Conservation (phyloP, 1,140 invertebrate genomes). For the Phymastichus coffea region DNA sequence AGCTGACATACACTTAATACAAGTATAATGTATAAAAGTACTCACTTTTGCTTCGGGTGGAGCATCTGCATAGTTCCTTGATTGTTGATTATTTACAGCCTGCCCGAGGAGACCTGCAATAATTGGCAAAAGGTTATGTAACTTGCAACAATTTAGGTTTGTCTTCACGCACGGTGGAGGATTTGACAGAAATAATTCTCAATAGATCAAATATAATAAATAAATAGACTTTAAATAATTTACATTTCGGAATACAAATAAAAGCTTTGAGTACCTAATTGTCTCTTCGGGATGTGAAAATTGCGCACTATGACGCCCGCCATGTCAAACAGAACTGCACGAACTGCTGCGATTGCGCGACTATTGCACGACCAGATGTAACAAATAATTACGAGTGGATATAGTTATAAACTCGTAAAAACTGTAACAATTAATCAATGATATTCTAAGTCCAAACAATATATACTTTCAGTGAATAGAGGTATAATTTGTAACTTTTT, state of each 20-base stretch:
- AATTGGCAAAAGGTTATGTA: constrained; percentile 48
- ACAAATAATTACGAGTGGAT: too few species aligned
- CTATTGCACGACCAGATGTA: neutral
- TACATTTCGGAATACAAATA: constrained; percentile 10
- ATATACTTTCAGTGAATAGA: too few species aligned
- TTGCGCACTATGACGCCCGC: constrained; percentile 63
- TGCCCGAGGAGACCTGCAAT: constrained; percentile 48
- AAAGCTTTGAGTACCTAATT: constrained; percentile 61
- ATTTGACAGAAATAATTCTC: too few species aligned
- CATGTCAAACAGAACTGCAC: constrained; percentile 55
- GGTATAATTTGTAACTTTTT: too few species aligned
- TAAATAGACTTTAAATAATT: constrained; percentile 23
- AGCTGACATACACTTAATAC: too few species aligned
- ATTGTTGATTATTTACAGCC: constrained; percentile 38
- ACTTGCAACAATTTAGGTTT: too few species aligned
- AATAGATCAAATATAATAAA: constrained; percentile 4
- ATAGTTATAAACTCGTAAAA: too few species aligned
- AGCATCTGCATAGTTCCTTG: constrained; percentile 46
- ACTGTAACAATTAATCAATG: too few species aligned
- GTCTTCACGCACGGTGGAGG: too few species aligned
- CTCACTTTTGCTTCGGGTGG: constrained; percentile 51
- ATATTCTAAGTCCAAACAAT: too few species aligned
- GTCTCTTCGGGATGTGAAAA: constrained; percentile 56
- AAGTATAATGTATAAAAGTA: too few species aligned
- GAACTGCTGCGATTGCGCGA: neutral